Evolutionary conservation across 2,888 invertebrate species (phyloP).

Genomic region (Trissonchulus latispiculum): DNA sequence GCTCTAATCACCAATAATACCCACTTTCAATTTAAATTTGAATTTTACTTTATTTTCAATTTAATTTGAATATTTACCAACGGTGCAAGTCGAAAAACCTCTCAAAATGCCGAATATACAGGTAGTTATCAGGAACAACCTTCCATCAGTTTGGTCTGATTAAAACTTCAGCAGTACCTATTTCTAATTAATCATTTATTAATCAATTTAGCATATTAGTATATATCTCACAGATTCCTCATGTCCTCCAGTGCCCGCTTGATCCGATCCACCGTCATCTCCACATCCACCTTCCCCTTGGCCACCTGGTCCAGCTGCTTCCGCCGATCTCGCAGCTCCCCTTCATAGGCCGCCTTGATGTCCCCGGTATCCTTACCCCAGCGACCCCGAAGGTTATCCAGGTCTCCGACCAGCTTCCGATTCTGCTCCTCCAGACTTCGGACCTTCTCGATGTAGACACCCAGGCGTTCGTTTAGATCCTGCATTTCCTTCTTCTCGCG

Average conservation of each 20-base stretch:
- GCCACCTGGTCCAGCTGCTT: conserved; percentile 45
- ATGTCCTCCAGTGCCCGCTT: conserved; percentile 41
- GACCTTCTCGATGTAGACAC: conserved; percentile 50
- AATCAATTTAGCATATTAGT: too few species aligned
- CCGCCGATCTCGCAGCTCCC: conserved; percentile 46
- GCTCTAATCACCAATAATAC: too few species aligned
- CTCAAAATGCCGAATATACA: too few species aligned
- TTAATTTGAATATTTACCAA: too few species aligned
- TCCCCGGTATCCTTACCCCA: conserved; percentile 23
- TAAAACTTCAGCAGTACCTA: too few species aligned
- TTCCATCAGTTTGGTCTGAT: too few species aligned
- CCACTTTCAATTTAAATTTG: too few species aligned
- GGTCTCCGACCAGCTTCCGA: conserved; percentile 25
- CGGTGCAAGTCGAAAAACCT: too few species aligned
- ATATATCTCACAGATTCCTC: conserved; percentile 4
- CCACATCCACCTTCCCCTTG: conserved; percentile 45
- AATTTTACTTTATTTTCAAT: too few species aligned
- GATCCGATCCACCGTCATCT: conserved; percentile 41
- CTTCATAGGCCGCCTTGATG: conserved; percentile 46
- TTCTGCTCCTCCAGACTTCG: conserved; percentile 27
- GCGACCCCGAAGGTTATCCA: conserved; percentile 24
- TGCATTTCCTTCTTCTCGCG: conserved; percentile 51
- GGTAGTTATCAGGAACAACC: too few species aligned
- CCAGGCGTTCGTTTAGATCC: conserved; percentile 51
- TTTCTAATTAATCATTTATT: too few species aligned